Conservation (phyloP, 2,113 vertebrate species). For the Lycaon pictus region DNA sequence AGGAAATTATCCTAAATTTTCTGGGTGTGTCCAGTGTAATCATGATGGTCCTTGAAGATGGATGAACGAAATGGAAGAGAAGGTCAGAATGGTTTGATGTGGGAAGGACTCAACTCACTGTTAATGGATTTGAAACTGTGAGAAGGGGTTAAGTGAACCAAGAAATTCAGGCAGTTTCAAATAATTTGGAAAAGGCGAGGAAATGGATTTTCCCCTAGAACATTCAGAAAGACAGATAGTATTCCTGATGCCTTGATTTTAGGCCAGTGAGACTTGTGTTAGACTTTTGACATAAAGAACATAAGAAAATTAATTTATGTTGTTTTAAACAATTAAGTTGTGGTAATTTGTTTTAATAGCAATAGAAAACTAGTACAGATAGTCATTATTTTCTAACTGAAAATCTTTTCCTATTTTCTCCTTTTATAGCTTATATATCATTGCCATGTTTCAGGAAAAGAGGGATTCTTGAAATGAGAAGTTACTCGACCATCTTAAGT, state of each 20-base stretch:
- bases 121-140: not conserved
- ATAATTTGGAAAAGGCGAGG: not conserved
- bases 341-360: not conserved
- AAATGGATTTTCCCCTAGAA: not conserved
- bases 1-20: not conserved
- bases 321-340: not conserved
- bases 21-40: not conserved
- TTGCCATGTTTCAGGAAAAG: not conserved
- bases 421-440: not conserved
- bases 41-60: not conserved
- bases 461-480: not conserved
- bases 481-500: not conserved
- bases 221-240: not conserved
- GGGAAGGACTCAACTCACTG: not conserved
- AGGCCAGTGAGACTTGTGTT: not conserved
- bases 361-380: not conserved
- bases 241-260: not conserved
- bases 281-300: not conserved
- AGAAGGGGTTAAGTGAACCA: not conserved
- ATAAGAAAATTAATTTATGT: not conserved
- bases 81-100: not conserved
- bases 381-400: not conserved
- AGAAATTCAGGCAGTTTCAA: not conserved
- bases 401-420: not conserved
- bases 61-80: not conserved